A percentile compares a stretch with the other conserved stretches of the same genome.
phyloP scores from a whole-genome alignment of 2,113 vertebrate genomes.

The Trogon melanurus region DNA sequence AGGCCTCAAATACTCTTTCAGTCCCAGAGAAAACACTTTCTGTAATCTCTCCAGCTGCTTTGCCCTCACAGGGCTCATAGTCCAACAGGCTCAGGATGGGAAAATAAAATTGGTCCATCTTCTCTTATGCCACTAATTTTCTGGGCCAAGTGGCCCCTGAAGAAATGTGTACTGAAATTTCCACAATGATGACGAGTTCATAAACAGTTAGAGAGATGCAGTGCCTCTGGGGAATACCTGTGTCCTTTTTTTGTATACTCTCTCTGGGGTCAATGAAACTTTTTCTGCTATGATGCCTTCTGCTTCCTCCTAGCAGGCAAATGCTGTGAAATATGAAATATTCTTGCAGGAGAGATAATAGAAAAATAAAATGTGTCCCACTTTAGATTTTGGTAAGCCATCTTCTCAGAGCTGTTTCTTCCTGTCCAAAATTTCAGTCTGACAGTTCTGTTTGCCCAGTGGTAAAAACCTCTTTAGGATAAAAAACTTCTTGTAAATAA shows the following conservation, averaged over 20 bases:
- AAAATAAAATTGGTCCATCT: background rate
- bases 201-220: background rate
- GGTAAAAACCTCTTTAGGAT: background rate
- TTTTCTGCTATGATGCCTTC: background rate
- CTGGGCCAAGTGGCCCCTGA: background rate
- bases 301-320: background rate
- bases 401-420: background rate
- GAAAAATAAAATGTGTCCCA: background rate
- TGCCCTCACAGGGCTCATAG: background rate
- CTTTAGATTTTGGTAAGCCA: background rate
- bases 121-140: background rate
- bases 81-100: background rate
- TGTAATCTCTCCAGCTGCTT: background rate
- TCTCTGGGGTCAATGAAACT: background rate
- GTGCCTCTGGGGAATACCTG: fast-evolving
- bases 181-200: fast-evolving
- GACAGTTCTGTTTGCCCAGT: background rate
- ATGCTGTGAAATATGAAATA: background rate
- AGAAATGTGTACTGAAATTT: background rate
- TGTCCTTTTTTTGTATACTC: background rate
- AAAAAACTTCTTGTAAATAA: background rate
- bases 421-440: background rate
- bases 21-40: background rate
- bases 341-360: background rate
- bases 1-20: background rate